A percentile compares a stretch with the other conserved stretches of the same genome.
These are phyloP conservation scores for Petrocephalus schoutedeni DNA, from an alignment of 2,797 vertebrate species.

Conservation along the genomic window DNA sequence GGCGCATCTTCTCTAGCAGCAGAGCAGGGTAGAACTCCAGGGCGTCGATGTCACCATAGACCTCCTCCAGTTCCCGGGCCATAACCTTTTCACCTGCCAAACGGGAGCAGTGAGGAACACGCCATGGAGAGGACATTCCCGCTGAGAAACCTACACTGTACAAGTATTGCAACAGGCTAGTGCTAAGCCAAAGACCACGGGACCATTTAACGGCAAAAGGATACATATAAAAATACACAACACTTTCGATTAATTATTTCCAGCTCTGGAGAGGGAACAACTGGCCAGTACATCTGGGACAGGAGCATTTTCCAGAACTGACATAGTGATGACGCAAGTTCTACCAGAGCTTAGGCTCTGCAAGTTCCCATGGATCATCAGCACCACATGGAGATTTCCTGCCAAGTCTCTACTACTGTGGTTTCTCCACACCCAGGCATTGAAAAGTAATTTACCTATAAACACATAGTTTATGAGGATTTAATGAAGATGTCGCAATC, in stretches of 20 bases:
- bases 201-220: background rate
- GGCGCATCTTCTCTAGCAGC: conserved; percentile 74
- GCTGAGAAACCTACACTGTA: background rate
- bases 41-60: conserved; percentile 86
- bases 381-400: background rate
- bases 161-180: background rate
- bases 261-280: background rate
- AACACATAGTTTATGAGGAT: background rate
- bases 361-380: background rate
- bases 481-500: background rate
- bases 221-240: background rate
- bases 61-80: conserved; percentile 69
- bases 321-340: background rate
- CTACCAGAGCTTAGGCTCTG: background rate
- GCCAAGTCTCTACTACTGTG: background rate
- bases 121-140: background rate
- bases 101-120: background rate
- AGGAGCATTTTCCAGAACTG: background rate
- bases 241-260: background rate
- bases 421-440: background rate
- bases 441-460: background rate
- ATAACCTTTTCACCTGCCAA: conserved; percentile 72
- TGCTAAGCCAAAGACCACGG: background rate
- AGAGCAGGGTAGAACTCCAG: conserved; percentile 83
- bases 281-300: background rate